phyloP scores from a whole-genome alignment of 2,888 invertebrate species.

The Abrostola tripartita region DNA sequence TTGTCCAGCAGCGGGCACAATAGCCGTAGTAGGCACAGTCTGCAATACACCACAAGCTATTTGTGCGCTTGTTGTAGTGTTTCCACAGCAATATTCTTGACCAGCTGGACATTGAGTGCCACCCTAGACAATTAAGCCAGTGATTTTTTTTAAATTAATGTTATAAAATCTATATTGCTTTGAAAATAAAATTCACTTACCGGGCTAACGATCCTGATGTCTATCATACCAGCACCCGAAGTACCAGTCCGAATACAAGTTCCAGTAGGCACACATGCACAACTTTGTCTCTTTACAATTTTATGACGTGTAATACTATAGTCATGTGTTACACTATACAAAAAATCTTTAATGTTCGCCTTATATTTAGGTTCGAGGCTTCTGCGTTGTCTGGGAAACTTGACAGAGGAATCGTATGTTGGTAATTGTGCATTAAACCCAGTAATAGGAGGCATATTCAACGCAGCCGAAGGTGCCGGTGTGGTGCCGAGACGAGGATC shows the following conservation, averaged over 20 bases:
- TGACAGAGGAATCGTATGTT: constrained; percentile 73
- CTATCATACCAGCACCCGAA: constrained; percentile 88
- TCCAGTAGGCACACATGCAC: constrained; percentile 77
- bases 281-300: constrained; percentile 79
- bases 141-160: not conserved
- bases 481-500: constrained; percentile 85
- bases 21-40: constrained; percentile 70
- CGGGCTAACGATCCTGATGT: constrained; percentile 89
- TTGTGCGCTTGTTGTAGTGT: constrained; percentile 49
- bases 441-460: constrained; percentile 70
- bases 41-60: constrained; percentile 84
- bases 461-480: constrained; percentile 70
- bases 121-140: constrained; percentile 43
- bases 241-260: constrained; percentile 71
- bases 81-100: constrained; percentile 81
- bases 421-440: constrained; percentile 76
- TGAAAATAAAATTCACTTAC: constrained; percentile 71
- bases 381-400: constrained; percentile 79
- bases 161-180: no score
- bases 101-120: constrained; percentile 74
- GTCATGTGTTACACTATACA: constrained; percentile 33
- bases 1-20: constrained; percentile 83
- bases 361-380: constrained; percentile 48
- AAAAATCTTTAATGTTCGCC: constrained; percentile 50
- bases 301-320: constrained; percentile 54